phyloP scores from a whole-genome alignment of 2,113 vertebrate genomes.

The Psephotus haematonotus region DNA sequence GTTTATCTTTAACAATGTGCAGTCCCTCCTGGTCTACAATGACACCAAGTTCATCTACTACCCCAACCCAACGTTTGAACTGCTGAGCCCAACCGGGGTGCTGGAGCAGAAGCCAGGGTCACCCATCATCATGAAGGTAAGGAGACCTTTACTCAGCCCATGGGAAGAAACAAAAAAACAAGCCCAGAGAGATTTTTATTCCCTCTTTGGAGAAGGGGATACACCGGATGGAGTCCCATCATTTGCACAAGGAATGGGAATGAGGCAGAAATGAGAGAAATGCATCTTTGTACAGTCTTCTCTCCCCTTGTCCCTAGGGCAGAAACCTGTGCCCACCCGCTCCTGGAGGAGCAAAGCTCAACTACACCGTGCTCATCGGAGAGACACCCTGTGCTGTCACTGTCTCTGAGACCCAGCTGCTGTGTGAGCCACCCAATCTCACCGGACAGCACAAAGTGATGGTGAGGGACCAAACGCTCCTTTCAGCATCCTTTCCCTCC shows the following conservation, averaged over 20 bases:
- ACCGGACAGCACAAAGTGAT: slow-evolving; percentile 94
- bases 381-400: slow-evolving; percentile 94
- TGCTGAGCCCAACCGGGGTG: slow-evolving; percentile 85
- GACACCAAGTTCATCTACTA: slow-evolving; percentile 97
- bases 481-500: background rate
- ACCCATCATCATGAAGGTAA: slow-evolving; percentile 96
- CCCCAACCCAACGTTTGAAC: slow-evolving; percentile 94
- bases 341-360: slow-evolving; percentile 91
- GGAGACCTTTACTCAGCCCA: background rate
- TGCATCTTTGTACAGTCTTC: background rate
- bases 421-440: slow-evolving; percentile 94
- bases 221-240: rapidly evolving
- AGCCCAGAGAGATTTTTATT: no score
- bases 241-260: background rate
- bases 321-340: slow-evolving; percentile 95
- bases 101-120: slow-evolving; percentile 97
- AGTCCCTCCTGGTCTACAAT: slow-evolving; percentile 91
- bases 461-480: slow-evolving; percentile 62
- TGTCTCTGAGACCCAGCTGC: slow-evolving; percentile 93
- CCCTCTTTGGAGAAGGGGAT: rapidly evolving
- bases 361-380: slow-evolving; percentile 95
- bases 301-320: slow-evolving; percentile 79
- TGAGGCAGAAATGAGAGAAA: background rate
- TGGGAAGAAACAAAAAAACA: background rate
- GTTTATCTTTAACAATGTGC: slow-evolving; percentile 98